Evolutionary conservation across 2,888 invertebrate species (phyloP).

Genomic region (Lasioglossum morio): DNA sequence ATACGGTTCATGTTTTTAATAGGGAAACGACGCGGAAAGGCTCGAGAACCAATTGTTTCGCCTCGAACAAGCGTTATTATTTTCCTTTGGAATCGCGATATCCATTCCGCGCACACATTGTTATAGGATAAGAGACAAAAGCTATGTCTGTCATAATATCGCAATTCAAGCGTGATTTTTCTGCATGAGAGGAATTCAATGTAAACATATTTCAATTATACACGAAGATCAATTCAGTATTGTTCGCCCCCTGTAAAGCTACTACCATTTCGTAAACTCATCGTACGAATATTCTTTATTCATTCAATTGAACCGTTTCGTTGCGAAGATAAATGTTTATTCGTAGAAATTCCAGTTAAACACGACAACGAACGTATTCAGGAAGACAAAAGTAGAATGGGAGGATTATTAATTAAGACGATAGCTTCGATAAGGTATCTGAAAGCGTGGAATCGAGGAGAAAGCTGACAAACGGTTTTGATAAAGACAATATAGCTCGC

Average conservation of each 20-base stretch:
- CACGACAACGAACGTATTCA: neutral
- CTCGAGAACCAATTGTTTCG: slow-evolving; percentile 46
- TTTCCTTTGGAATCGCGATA: slow-evolving; percentile 29
- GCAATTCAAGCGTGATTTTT: slow-evolving; percentile 31
- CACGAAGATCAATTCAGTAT: neutral
- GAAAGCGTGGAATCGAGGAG: neutral
- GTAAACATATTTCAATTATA: slow-evolving; percentile 21
- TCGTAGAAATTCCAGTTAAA: neutral
- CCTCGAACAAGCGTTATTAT: slow-evolving; percentile 40
- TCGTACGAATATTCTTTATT: neutral
- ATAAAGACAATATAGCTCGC: neutral
- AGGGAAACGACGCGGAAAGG: slow-evolving; percentile 63
- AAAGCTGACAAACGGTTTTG: neutral
- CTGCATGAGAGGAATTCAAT: slow-evolving; percentile 29
- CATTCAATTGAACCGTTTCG: neutral
- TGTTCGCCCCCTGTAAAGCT: neutral
- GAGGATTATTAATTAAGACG: neutral
- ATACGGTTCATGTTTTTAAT: slow-evolving; percentile 35
- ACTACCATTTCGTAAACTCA: neutral
- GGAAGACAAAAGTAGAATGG: neutral
- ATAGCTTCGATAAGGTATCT: neutral
- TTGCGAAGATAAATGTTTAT: neutral
- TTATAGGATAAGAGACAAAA: neutral
- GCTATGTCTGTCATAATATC: slow-evolving; percentile 9
- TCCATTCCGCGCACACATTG: neutral